These are phyloP conservation scores for Mormyrops boulengeri DNA, from an alignment of 2,797 vertebrate species.

Conservation along the genomic window DNA sequence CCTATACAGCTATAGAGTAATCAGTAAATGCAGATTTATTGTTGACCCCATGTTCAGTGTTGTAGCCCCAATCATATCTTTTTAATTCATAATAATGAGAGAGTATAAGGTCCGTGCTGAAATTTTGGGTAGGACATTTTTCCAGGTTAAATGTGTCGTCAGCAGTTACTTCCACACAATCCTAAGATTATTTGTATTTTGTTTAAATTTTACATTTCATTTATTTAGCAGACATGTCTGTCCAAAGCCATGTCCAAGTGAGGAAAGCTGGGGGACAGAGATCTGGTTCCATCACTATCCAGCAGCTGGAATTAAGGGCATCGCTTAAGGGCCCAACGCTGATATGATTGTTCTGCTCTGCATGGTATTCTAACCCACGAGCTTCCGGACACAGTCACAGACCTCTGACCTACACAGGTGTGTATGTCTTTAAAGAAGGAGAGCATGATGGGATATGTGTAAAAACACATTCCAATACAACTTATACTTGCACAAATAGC, in stretches of 20 bases:
- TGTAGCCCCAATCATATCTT: background rate
- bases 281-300: background rate
- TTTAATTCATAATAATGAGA: background rate
- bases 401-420: background rate
- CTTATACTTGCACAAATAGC: background rate
- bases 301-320: background rate
- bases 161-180: background rate
- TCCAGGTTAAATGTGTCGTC: background rate
- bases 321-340: background rate
- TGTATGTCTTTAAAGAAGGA: background rate
- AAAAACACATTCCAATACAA: background rate
- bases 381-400: background rate
- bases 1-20: slow-evolving; percentile 21
- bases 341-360: background rate
- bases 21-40: slow-evolving; percentile 30
- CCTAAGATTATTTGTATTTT: background rate
- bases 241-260: background rate
- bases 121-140: background rate
- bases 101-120: background rate
- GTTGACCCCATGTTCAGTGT: slow-evolving; percentile 8
- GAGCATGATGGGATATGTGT: background rate
- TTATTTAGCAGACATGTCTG: background rate
- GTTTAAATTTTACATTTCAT: background rate
- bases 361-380: background rate
- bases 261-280: background rate